A percentile compares a stretch with the other conserved stretches of the same genome.
Conservation (phyloP, 2,797 vertebrate genomes). For the Pterois miles region DNA sequence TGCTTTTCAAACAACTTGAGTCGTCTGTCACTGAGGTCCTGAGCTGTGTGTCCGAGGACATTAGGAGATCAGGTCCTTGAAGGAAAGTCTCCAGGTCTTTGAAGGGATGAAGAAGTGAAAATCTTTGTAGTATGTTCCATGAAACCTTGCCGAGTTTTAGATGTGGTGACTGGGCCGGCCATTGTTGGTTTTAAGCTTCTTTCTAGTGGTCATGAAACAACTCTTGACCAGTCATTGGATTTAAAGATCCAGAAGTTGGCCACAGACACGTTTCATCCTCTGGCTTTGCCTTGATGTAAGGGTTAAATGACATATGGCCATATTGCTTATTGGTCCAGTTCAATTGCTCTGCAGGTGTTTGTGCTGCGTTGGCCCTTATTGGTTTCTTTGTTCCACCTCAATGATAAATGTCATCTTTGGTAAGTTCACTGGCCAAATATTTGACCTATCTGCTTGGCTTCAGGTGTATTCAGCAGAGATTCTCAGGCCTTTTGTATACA, state of each 20-base stretch:
- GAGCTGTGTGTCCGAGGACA: slow-evolving; percentile 17
- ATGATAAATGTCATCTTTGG: not conserved
- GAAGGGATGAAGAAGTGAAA: slow-evolving; percentile 27
- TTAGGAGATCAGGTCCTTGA: not conserved
- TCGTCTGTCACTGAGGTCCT: slow-evolving; percentile 8
- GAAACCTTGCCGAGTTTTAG: slow-evolving; percentile 14
- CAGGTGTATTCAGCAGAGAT: not conserved
- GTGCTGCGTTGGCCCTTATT: not conserved
- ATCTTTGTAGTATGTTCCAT: slow-evolving; percentile 29
- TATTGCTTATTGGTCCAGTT: not conserved
- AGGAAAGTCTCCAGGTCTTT: slow-evolving; percentile 34
- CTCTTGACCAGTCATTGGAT: not conserved
- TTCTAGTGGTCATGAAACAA: slow-evolving; percentile 15
- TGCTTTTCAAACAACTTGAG: not conserved
- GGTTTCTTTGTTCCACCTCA: not conserved
- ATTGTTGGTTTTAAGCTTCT: not conserved
- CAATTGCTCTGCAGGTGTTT: not conserved
- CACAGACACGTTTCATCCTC: not conserved
- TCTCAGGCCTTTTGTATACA: not conserved
- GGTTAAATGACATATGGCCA: not conserved
- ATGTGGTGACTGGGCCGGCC: slow-evolving; percentile 18
- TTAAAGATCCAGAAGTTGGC: slow-evolving; percentile 1
- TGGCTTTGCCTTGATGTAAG: not conserved
- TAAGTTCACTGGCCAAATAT: not conserved
- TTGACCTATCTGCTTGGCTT: not conserved